A percentile compares a stretch with the other conserved stretches of the same genome.
phyloP scores from a whole-genome alignment of 2,113 vertebrate species.

The Fulmarus glacialis region DNA sequence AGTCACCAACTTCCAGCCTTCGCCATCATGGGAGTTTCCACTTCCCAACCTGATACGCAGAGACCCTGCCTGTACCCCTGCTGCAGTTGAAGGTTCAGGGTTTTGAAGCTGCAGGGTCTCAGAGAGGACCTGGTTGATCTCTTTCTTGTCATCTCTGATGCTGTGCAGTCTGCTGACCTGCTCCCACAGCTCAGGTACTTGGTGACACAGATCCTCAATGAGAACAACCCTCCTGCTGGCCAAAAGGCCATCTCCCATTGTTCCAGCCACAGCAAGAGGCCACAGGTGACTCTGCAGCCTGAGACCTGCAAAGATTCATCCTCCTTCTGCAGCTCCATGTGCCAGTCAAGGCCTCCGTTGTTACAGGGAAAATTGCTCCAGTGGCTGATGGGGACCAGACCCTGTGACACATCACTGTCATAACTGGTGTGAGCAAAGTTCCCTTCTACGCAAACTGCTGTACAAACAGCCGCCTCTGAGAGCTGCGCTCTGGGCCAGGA shows the following conservation, averaged over 20 bases:
- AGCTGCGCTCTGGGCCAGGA: background rate
- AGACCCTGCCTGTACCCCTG: background rate
- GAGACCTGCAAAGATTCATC: background rate
- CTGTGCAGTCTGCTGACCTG: background rate
- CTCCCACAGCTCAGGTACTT: background rate
- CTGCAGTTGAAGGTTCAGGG: background rate
- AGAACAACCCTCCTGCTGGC: background rate
- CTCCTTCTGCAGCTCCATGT: background rate
- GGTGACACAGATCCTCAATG: background rate
- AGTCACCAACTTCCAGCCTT: background rate
- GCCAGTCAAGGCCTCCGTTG: accelerated
- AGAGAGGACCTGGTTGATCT: background rate
- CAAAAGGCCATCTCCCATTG: background rate
- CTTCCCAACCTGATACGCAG: background rate
- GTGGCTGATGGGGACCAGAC: background rate
- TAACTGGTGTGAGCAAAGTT: background rate
- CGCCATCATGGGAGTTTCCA: background rate
- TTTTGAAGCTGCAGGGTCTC: background rate
- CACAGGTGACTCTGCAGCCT: background rate
- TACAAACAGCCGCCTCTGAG: background rate
- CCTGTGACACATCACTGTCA: background rate
- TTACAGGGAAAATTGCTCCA: background rate
- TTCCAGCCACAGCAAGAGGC: background rate
- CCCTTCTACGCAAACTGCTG: background rate
- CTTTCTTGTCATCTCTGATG: background rate